Evolutionary conservation across 2,797 vertebrate genomes (phyloP).

Genomic region (Serranus cabrilla): DNA sequence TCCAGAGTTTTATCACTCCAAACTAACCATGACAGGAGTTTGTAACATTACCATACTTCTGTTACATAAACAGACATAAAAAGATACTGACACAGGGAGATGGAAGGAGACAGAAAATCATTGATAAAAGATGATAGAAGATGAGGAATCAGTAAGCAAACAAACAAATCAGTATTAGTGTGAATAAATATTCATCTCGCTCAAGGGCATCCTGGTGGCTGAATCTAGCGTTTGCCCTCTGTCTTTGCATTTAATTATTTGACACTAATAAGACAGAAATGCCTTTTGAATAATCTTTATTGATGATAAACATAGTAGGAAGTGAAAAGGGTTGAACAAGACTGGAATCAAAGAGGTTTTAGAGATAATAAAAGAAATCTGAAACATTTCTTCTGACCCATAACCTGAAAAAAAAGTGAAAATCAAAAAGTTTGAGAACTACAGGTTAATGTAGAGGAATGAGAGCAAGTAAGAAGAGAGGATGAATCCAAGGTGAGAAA

Average conservation of each 20-base stretch:
- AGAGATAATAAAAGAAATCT: background rate
- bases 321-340: background rate
- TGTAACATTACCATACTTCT: background rate
- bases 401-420: background rate
- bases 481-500: constrained; percentile 47
- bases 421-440: background rate
- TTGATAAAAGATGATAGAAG: background rate
- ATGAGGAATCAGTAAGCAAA: constrained; percentile 4
- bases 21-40: background rate
- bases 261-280: background rate
- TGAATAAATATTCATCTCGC: constrained; percentile 19
- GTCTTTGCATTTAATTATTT: constrained; percentile 2
- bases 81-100: background rate
- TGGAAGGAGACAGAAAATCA: constrained; percentile 11
- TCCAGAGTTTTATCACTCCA: background rate
- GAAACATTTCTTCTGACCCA: background rate
- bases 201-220: constrained; percentile 12
- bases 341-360: constrained; percentile 8
- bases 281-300: constrained; percentile 18
- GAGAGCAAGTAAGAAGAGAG: constrained; percentile 11
- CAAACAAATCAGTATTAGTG: constrained; percentile 15
- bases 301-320: constrained; percentile 26
- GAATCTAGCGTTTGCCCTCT: background rate
- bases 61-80: constrained; percentile 2
- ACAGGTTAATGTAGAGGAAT: background rate